These are phyloP conservation scores for Fragum sueziense DNA, from an alignment of 2,888 invertebrate genomes.

Conservation along the genomic window DNA sequence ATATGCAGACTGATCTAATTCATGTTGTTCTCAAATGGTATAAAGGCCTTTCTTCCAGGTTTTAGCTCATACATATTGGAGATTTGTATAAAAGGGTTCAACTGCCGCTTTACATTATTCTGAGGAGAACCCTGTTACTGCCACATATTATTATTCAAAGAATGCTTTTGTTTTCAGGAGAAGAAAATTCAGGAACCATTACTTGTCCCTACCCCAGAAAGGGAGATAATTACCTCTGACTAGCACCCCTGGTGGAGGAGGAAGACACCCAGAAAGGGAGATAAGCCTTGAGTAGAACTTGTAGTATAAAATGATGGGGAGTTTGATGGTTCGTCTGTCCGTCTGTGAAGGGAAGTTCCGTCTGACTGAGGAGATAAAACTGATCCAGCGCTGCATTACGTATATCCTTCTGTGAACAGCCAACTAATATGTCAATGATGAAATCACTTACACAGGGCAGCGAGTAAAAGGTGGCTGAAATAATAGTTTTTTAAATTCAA, in stretches of 20 bases:
- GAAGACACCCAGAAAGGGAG: constrained; percentile 84
- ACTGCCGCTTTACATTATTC: no score
- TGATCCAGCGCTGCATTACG: constrained; percentile 82
- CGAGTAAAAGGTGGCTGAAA: constrained; percentile 81
- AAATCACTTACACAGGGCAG: constrained; percentile 83
- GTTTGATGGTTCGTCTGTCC: constrained; percentile 70
- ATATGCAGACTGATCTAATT: no score
- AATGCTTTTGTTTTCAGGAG: not conserved
- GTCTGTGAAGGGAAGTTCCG: constrained; percentile 60
- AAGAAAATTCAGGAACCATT: not conserved
- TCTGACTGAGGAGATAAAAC: constrained; percentile 81
- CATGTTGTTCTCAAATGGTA: not conserved
- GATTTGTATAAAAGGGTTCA: no score
- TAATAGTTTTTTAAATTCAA: no score
- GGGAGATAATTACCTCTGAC: constrained; percentile 76
- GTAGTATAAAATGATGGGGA: constrained; percentile 80
- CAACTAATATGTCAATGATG: constrained; percentile 83
- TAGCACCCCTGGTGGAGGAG: constrained; percentile 81
- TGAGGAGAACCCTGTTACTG: no score
- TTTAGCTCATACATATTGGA: no score
- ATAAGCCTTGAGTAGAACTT: constrained; percentile 82
- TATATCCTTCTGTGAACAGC: constrained; percentile 81
- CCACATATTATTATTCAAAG: no score
- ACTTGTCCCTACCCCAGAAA: not conserved
- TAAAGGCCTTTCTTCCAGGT: no score